Conservation (phyloP, 2,888 invertebrate genomes). For the Amphipyra tragopoginis region DNA sequence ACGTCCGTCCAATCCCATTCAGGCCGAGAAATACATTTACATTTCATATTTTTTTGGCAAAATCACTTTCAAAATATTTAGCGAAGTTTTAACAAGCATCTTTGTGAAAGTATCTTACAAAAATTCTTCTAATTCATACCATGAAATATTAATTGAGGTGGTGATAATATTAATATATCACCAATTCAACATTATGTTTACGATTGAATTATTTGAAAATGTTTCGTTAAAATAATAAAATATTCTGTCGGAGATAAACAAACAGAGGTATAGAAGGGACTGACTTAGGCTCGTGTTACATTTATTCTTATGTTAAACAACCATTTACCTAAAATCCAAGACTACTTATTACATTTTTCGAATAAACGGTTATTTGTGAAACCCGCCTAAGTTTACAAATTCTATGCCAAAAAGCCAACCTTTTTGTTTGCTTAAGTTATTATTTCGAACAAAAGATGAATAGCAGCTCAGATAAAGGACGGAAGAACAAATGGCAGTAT, state of each 20-base stretch:
- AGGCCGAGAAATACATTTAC: neutral
- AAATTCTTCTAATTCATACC: neutral
- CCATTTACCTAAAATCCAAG: too few relatives aligned
- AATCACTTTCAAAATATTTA: neutral
- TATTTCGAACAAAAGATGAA: conserved; percentile 38
- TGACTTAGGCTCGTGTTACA: too few relatives aligned
- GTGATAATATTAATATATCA: neutral
- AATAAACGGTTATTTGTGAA: too few relatives aligned
- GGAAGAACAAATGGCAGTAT: conserved; percentile 13
- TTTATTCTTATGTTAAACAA: too few relatives aligned
- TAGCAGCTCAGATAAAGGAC: conserved; percentile 18
- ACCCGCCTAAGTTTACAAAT: neutral
- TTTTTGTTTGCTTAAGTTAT: conserved; percentile 22
- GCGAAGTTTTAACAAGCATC: neutral
- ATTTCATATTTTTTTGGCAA: conserved; percentile 1
- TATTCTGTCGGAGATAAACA: neutral
- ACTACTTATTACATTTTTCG: too few relatives aligned
- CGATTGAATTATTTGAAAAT: neutral
- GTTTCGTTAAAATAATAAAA: neutral
- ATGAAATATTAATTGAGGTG: neutral
- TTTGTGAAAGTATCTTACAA: neutral
- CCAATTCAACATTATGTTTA: neutral
- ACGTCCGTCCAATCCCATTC: conserved; percentile 3
- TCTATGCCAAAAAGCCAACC: conserved; percentile 16
- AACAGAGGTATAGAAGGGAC: neutral